Conservation (phyloP, 2,888 invertebrate genomes). For the Schizotus pectinicornis region DNA sequence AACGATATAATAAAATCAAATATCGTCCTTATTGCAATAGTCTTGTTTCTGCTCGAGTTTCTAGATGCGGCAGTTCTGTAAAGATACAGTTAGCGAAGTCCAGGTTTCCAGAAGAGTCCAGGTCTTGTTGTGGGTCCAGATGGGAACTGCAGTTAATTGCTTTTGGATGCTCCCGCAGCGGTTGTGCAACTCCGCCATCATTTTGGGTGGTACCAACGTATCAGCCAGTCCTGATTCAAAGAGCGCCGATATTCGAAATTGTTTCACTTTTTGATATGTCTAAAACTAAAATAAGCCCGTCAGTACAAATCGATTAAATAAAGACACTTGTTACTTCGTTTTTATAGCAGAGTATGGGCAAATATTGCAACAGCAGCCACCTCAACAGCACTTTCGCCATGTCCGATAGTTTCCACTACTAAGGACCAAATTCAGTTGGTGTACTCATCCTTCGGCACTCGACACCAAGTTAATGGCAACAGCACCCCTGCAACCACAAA, state of each 20-base stretch:
- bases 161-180: constrained; percentile 79
- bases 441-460: constrained; percentile 75
- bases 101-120: constrained; percentile 89
- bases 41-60: constrained; percentile 38
- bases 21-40: constrained; percentile 39
- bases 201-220: constrained; percentile 85
- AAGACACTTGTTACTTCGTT: constrained; percentile 73
- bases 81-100: constrained; percentile 63
- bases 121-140: constrained; percentile 94
- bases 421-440: constrained; percentile 82
- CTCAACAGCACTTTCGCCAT: constrained; percentile 86
- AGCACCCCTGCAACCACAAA: constrained; percentile 86
- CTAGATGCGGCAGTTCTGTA: constrained; percentile 56
- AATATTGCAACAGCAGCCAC: constrained; percentile 72
- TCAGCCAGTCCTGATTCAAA: constrained; percentile 90
- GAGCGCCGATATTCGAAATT: constrained; percentile 77
- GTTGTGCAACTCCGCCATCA: constrained; percentile 84
- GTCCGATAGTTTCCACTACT: constrained; percentile 90
- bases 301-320: neutral
- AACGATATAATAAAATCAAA: constrained; percentile 30
- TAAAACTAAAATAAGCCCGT: constrained; percentile 64
- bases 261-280: constrained; percentile 75
- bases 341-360: constrained; percentile 87
- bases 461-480: constrained; percentile 88
- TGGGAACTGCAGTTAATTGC: constrained; percentile 75